Base-by-base conservation (phyloP, 2,888 invertebrate genomes). In the Ecdyonurus torrentis region DNA sequence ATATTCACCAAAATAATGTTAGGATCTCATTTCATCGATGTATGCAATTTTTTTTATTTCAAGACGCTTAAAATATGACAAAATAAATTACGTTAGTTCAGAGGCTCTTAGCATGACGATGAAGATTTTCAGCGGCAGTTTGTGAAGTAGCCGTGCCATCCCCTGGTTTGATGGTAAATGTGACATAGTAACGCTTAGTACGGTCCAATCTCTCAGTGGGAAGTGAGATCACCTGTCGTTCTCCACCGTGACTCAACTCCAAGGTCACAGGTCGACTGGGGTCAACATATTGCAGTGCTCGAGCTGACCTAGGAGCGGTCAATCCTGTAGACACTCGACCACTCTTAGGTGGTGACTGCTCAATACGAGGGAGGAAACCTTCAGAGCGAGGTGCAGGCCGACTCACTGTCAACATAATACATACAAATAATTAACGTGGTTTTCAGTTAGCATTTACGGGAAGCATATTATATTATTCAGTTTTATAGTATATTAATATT, bases 101-200 rank as follows among this genome's bases (percentile, higher is more conserved):
- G 10, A 65, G 60, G 62, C 65, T 65, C 59, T 64, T 64, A 55
- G 66, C 63, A 61, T 66, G 66, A n/a, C 63, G 61, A 52, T 66
- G 66, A 50, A 61, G 59, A n/a, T 59, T 64, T 55, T 63, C 63
- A 37, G 59, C 59, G 1, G 25, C 52, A 10, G 59, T 63, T 18
- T 58, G 52, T 10, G 59, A 37, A 18, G 52, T 58, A 19, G 58
- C 62, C 2, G 62, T 60, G 20, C 63, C 64, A 1, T 69, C 68
- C 61, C 89, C 89, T 19, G 69, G 70, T 74, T 89, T 89, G 2
- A 94, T 91, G 25, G 92, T 92, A 72, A 94, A 92, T 61, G 92
- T 93, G 65, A 94, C 92, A 74, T 91, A 92, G 76, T 93, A 94
- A 72, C 90, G 82, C 75, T 92, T 93, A 73, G 88, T 90, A 72